Evolutionary conservation across 2,888 invertebrate species (phyloP).

Genomic region (Mythimna ferrago): DNA sequence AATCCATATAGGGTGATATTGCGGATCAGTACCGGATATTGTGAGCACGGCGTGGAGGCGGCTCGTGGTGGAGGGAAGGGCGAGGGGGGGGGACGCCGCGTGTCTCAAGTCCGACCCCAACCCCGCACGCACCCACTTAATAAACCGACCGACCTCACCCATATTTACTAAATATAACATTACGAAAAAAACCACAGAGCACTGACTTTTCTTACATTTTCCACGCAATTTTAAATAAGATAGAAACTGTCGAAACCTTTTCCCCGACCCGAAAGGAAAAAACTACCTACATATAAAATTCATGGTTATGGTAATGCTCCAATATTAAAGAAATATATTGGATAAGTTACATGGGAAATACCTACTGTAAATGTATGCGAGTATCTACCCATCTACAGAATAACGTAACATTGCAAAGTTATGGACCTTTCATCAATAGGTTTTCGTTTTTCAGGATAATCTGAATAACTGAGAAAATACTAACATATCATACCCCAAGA

Average conservation of each 20-base stretch:
- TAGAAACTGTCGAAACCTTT: conserved; percentile 43
- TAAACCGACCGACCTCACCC: conserved; percentile 69
- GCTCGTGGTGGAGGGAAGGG: conserved; percentile 9
- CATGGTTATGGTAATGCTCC: conserved; percentile 62
- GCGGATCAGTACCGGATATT: conserved; percentile 80
- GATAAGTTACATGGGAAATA: conserved; percentile 28
- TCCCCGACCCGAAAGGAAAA: conserved; percentile 32
- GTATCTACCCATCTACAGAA: background rate
- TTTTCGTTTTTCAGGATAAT: conserved; percentile 9
- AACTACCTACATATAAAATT: conserved; percentile 58
- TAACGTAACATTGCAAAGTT: background rate
- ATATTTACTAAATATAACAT: conserved; percentile 73
- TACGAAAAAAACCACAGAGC: conserved; percentile 61
- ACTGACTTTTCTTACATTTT: conserved; percentile 58
- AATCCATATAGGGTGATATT: conserved; percentile 77
- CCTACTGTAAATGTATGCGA: conserved; percentile 10
- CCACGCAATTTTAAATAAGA: conserved; percentile 57
- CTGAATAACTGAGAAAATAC: background rate
- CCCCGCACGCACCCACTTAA: conserved; percentile 72
- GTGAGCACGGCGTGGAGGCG: conserved; percentile 67
- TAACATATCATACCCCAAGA: background rate
- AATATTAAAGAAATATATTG: conserved; percentile 55
- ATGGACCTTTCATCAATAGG: background rate
- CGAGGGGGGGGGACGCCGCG: conserved; percentile 37
- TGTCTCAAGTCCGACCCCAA: conserved; percentile 67